phyloP scores from a whole-genome alignment of 2,113 vertebrate genomes.

The Diglossa brunneiventris region DNA sequence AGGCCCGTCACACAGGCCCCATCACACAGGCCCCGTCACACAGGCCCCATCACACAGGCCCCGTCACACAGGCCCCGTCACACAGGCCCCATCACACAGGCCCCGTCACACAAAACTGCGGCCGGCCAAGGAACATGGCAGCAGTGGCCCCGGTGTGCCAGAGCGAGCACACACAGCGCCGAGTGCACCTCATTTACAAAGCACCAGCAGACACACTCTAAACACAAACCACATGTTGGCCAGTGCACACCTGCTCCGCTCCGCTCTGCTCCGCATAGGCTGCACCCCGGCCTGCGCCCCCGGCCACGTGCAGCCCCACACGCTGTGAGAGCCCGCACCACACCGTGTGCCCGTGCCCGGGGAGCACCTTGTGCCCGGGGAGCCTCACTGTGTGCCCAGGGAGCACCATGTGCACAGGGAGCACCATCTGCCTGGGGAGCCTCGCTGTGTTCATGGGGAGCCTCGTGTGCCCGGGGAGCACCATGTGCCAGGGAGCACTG shows the following conservation, averaged over 20 bases:
- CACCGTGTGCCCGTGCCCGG: too few species aligned
- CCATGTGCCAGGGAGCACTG: too few species aligned
- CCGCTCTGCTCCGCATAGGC: fast-evolving
- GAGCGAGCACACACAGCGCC: not conserved
- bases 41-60: not conserved
- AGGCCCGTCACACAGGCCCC: not conserved
- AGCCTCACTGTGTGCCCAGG: too few species aligned
- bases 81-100: fast-evolving
- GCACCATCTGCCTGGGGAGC: too few species aligned
- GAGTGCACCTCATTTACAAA: not conserved
- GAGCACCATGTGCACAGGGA: too few species aligned
- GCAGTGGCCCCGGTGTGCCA: not conserved
- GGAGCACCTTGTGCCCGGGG: too few species aligned
- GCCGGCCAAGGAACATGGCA: not conserved
- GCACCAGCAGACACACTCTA: not conserved
- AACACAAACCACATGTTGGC: conserved; percentile 41
- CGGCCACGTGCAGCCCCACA: fast-evolving
- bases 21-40: not conserved
- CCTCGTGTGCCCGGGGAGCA: not conserved
- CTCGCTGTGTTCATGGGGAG: too few species aligned
- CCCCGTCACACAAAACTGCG: fast-evolving
- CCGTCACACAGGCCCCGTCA: not conserved
- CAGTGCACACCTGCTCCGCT: fast-evolving
- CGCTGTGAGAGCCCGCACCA: not conserved
- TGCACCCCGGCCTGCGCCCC: fast-evolving